phyloP scores from a whole-genome alignment of 2,888 invertebrate genomes.

The Sesia bembeciformis region DNA sequence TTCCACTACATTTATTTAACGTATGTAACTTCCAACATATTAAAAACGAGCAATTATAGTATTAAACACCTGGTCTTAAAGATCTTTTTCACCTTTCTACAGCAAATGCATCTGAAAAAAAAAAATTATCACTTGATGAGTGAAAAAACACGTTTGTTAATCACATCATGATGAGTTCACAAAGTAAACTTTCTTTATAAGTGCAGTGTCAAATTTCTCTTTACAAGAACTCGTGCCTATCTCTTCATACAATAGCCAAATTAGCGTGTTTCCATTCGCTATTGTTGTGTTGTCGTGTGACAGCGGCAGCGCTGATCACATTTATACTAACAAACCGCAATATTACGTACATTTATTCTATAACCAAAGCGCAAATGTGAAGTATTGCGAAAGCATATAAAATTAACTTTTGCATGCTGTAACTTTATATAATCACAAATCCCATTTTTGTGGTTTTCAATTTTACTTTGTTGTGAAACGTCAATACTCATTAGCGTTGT shows the following conservation, averaged over 20 bases:
- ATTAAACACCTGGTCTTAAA: background rate
- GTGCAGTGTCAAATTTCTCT: slow-evolving; percentile 65
- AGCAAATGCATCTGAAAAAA: slow-evolving; percentile 11
- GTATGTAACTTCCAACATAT: background rate
- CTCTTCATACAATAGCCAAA: slow-evolving; percentile 45
- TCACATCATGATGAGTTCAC: slow-evolving; percentile 45
- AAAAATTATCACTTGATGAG: slow-evolving; percentile 13
- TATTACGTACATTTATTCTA: background rate
- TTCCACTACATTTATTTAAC: background rate
- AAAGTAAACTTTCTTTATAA: slow-evolving; percentile 57
- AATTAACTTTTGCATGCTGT: no score
- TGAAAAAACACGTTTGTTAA: slow-evolving; percentile 48
- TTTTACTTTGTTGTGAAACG: background rate
- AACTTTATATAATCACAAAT: no score
- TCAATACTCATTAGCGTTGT: background rate
- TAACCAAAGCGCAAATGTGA: background rate
- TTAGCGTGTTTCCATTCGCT: slow-evolving; percentile 37
- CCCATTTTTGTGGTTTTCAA: no score
- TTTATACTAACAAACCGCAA: slow-evolving; percentile 2
- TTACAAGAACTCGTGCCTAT: slow-evolving; percentile 27
- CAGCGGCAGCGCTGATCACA: slow-evolving; percentile 17
- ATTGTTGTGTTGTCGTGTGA: slow-evolving; percentile 36
- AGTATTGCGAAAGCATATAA: no score
- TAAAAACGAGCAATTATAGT: background rate
- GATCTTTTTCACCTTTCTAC: background rate